phyloP scores from a whole-genome alignment of 1,140 invertebrate genomes.

The Zophobas morio region DNA sequence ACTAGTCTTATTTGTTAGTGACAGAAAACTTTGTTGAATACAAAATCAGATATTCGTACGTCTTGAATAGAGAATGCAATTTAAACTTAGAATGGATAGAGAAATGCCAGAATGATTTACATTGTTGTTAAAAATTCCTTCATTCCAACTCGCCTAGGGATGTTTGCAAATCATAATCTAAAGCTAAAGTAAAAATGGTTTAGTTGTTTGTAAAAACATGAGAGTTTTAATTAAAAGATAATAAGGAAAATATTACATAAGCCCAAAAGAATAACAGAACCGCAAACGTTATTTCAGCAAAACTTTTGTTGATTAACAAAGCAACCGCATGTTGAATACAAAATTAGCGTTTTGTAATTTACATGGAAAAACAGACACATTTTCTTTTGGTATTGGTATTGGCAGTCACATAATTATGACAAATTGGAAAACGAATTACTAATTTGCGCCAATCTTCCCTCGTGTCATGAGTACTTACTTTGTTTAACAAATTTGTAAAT shows the following conservation, averaged over 20 bases:
- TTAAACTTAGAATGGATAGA: neutral
- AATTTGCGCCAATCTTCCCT: neutral
- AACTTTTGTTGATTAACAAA: neutral
- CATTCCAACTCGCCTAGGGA: neutral
- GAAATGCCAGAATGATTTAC: slow-evolving; percentile 4
- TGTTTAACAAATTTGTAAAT: neutral
- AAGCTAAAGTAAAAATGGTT: neutral
- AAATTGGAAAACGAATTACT: neutral
- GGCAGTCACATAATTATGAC: neutral
- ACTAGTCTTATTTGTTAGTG: neutral
- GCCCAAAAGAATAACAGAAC: neutral
- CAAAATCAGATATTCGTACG: slow-evolving; percentile 10
- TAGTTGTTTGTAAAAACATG: neutral
- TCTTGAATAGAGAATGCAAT: slow-evolving; percentile 11
- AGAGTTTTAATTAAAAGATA: neutral
- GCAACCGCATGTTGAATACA: neutral
- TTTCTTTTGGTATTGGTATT: neutral
- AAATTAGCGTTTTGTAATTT: neutral
- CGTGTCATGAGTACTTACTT: too few species aligned
- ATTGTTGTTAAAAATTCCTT: slow-evolving; percentile 1
- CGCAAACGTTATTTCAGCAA: neutral
- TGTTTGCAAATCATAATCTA: neutral
- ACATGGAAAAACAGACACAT: neutral
- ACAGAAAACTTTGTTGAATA: slow-evolving; percentile 5
- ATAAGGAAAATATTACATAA: neutral